These are phyloP conservation scores for Holcopasites calliopsidis DNA, from an alignment of 1,140 invertebrate genomes.

Conservation along the genomic window DNA sequence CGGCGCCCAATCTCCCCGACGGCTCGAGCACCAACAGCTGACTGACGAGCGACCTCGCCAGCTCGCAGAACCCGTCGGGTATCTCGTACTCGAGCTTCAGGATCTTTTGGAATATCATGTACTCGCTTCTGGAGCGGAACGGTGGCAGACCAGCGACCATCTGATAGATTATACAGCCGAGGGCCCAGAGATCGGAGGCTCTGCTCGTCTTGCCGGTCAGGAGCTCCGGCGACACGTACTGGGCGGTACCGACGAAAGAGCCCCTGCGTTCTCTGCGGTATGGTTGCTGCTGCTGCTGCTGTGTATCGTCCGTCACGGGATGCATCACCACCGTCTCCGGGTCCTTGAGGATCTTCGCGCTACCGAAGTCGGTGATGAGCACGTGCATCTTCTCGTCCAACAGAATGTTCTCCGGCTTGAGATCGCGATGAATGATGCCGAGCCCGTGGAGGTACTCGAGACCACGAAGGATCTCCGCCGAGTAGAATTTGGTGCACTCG, in stretches of 20 bases:
- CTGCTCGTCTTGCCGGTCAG: conserved; percentile 90
- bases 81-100: conserved; percentile 94
- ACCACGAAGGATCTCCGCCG: conserved; percentile 94
- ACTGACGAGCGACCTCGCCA: conserved; percentile 92
- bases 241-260: conserved; percentile 99
- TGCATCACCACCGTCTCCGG: conserved; percentile 49
- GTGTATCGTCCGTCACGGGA: conserved; percentile 6
- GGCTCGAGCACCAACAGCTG: conserved; percentile 93
- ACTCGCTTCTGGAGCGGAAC: conserved; percentile 95
- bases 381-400: conserved; percentile 97
- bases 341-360: conserved; percentile 90
- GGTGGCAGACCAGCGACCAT: conserved; percentile 96
- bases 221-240: conserved; percentile 98
- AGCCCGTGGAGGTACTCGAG: conserved; percentile 95
- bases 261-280: conserved; percentile 82
- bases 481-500: conserved; percentile 94
- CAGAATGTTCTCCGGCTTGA: conserved; percentile 95
- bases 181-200: conserved; percentile 97
- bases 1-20: conserved; percentile 89
- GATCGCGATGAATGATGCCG: conserved; percentile 95
- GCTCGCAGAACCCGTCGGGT: conserved; percentile 92
- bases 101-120: conserved; percentile 98
- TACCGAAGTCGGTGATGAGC: conserved; percentile 98
- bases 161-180: conserved; percentile 98
- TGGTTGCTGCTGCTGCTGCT: conserved; percentile 47